phyloP scores from a whole-genome alignment of 2,113 vertebrate species.

The Rhinichthys klamathensis region DNA sequence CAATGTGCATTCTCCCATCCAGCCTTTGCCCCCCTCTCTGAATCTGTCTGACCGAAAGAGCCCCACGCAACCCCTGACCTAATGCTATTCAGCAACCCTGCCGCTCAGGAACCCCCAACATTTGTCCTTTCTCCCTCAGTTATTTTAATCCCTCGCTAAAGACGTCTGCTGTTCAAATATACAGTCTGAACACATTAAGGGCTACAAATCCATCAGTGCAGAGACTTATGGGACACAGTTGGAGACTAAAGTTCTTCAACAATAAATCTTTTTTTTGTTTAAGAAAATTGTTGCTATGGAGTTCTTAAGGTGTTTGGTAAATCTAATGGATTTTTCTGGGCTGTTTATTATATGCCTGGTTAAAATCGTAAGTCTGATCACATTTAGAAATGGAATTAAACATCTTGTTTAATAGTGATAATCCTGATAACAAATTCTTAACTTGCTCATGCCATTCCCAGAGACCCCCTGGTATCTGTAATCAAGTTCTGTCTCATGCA shows the following conservation, averaged over 20 bases:
- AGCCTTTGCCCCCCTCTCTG: slow-evolving; percentile 55
- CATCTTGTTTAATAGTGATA: neutral
- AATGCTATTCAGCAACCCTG: slow-evolving; percentile 65
- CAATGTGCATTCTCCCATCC: slow-evolving; percentile 74
- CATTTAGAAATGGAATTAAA: neutral
- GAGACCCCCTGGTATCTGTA: slow-evolving; percentile 34
- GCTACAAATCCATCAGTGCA: slow-evolving; percentile 36
- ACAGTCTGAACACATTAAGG: slow-evolving; percentile 38
- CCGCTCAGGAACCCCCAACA: slow-evolving; percentile 70
- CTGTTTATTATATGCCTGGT: neutral
- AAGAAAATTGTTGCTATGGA: neutral
- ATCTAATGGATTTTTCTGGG: neutral
- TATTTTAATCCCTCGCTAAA: slow-evolving; percentile 61
- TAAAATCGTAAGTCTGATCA: neutral
- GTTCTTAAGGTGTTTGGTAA: neutral
- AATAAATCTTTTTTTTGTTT: neutral
- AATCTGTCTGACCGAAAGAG: slow-evolving; percentile 60
- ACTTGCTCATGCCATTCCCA: slow-evolving; percentile 42
- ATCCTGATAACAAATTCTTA: slow-evolving; percentile 22
- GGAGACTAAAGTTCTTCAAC: slow-evolving; percentile 40
- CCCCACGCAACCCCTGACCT: slow-evolving; percentile 68
- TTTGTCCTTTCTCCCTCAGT: slow-evolving; percentile 55
- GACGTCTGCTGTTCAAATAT: slow-evolving; percentile 46
- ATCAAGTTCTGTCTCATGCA: slow-evolving; percentile 42
- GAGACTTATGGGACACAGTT: slow-evolving; percentile 49